Conservation (phyloP, 2,888 invertebrate genomes). For the Theristus sp. region DNA sequence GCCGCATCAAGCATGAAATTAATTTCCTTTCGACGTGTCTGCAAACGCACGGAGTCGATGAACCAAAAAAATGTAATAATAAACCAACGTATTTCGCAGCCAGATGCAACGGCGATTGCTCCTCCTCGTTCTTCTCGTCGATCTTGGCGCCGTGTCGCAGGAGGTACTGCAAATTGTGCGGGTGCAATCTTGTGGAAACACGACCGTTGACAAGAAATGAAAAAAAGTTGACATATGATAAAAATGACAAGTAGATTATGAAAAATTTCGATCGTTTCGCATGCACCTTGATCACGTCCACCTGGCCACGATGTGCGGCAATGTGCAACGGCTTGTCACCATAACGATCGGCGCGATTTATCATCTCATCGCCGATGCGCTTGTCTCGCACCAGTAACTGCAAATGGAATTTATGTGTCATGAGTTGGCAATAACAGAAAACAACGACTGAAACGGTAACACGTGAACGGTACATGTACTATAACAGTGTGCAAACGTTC, state of each 20-base stretch:
- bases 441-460: no score
- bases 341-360: constrained; percentile 33
- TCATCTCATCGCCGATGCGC: constrained; percentile 17
- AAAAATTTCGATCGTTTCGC: no score
- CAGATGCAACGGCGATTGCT: constrained; percentile 34
- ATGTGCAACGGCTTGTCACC: constrained; percentile 36
- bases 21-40: no score
- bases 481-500: no score
- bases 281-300: constrained; percentile 11
- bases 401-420: constrained; percentile 6
- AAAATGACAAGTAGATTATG: no score
- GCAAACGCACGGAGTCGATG: no score
- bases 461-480: no score
- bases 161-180: constrained; percentile 24
- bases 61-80: not conserved
- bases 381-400: constrained; percentile 29
- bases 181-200: no score
- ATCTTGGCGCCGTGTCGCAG: constrained; percentile 30
- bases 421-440: no score
- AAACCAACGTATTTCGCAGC: constrained; percentile 22
- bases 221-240: no score
- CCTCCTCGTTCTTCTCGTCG: constrained; percentile 35
- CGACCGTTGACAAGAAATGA: no score
- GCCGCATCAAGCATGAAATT: no score
- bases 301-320: constrained; percentile 29